Percentiles rank a stretch among this genome's conserved stretches.
These are phyloP conservation scores for Ochropacha duplaris DNA, from an alignment of 2,888 invertebrate genomes.

Conservation along the genomic window DNA sequence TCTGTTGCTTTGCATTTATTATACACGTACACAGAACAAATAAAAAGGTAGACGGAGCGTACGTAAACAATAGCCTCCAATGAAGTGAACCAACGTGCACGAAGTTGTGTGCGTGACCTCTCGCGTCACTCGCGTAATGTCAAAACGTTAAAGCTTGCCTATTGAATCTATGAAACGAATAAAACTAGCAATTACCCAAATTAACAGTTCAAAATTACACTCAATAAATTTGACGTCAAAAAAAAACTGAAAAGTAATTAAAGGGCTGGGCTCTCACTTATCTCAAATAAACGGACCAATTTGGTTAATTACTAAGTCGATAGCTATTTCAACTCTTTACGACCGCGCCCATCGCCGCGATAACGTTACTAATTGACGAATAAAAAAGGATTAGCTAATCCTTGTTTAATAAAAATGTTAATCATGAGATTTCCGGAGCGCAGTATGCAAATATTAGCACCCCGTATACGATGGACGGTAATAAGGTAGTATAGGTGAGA, in stretches of 20 bases:
- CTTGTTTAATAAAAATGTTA: slow-evolving; percentile 83
- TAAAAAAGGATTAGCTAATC: slow-evolving; percentile 82
- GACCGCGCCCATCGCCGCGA: slow-evolving; percentile 66
- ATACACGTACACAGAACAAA: too few relatives aligned
- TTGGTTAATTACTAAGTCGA: slow-evolving; percentile 72
- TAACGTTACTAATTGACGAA: slow-evolving; percentile 81
- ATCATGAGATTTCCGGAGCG: slow-evolving; percentile 73
- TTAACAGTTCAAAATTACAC: slow-evolving; percentile 47
- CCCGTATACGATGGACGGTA: slow-evolving; percentile 52
- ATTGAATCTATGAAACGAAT: not conserved
- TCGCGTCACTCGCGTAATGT: too few relatives aligned
- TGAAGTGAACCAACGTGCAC: too few relatives aligned
- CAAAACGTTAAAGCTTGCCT: too few relatives aligned
- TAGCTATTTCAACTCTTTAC: slow-evolving; percentile 80
- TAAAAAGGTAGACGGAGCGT: too few relatives aligned
- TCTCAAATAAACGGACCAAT: slow-evolving; percentile 61
- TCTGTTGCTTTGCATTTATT: too few relatives aligned
- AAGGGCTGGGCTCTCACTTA: slow-evolving; percentile 45
- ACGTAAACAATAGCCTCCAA: too few relatives aligned
- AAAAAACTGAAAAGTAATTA: slow-evolving; percentile 55
- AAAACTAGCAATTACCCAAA: slow-evolving; percentile 22
- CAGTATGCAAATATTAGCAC: slow-evolving; percentile 75
- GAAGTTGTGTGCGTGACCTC: too few relatives aligned
- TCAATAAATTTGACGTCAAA: slow-evolving; percentile 45
- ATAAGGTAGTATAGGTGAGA: slow-evolving; percentile 19